Conservation (phyloP, 2,113 vertebrate species). For the Hylia prasina region DNA sequence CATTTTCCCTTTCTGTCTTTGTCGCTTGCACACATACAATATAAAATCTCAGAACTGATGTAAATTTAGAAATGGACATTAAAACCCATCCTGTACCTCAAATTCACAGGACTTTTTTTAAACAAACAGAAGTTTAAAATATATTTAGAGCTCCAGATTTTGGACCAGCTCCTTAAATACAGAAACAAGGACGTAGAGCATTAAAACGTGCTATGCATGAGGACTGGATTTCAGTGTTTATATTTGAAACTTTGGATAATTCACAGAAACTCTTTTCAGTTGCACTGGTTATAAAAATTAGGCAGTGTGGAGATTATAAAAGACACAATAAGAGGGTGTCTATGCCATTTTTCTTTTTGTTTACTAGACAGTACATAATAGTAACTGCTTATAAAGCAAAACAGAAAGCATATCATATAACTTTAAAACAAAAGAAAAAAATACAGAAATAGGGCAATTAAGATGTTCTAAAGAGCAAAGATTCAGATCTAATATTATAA, state of each 20-base stretch:
- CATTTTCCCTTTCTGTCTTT: neutral
- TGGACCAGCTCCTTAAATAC: neutral
- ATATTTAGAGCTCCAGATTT: neutral
- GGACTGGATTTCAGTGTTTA: neutral
- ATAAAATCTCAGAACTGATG: neutral
- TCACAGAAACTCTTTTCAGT: neutral
- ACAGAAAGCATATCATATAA: neutral
- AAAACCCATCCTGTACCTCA: neutral
- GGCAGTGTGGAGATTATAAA: neutral
- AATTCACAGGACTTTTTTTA: neutral
- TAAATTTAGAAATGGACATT: neutral
- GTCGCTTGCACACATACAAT: neutral
- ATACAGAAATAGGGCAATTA: neutral
- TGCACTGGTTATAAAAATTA: neutral
- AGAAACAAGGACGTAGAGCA: neutral
- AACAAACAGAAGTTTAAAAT: neutral
- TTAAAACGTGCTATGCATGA: neutral
- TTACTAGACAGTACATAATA: neutral
- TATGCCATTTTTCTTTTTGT: neutral
- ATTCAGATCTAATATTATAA: neutral
- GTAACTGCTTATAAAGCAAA: neutral
- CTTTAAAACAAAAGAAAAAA: neutral
- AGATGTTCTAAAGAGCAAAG: neutral
- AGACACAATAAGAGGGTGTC: neutral
- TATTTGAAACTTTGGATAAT: neutral